Base-by-base conservation (phyloP, 2,797 vertebrate genomes). In the Channallabes apus region DNA sequence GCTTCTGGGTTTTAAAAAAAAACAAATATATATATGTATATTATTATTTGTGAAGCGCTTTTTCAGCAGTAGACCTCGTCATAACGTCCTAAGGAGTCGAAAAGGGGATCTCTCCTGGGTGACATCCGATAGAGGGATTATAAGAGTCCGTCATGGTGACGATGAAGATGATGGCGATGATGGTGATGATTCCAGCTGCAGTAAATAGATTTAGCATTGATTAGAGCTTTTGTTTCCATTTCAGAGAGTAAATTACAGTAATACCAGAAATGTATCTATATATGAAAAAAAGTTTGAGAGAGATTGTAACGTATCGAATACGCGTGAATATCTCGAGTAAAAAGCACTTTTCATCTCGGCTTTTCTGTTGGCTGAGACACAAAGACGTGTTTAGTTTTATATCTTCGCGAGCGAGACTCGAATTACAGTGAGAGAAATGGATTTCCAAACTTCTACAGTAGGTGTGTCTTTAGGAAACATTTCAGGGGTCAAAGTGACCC, bases 331-430 rank as follows among this genome's bases (percentile, higher is more conserved):
- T 38, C 38, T 38, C 5, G 0, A 41, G 38, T 14, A 51, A n/a
- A 17, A 79, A 62, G 59, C 78, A 46, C 78, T 80, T 80, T 79
- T 38, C 35, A 79, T 61, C 69, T 51, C 69, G 2, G 12, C 35
- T 41, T 79, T 18, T 27, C 12, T 41, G 38, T 24, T 15, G 2
- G 18, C 76, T 62, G 32, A 61, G 58, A 62, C 4, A 62, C 58
- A 22, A 72, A 46, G 73, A 75, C 38, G 4, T 24, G 24, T 1
- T 72, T 9, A 9, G 72, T 29, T 29, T 54, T 27, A 27, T 27
- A 27, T 73, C 6, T 51, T 71, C 7, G 3, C 6, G 7, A 27
- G 27, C 1, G 38, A 15, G 41, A 12, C 9, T 22, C 22, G 38
- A 51, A 73, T 15, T 51, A 46, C 4, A 46, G 1, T n/a, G 46